These are phyloP conservation scores for Dipus sagitta DNA, from an alignment of 2,797 vertebrate species.

Conservation along the genomic window DNA sequence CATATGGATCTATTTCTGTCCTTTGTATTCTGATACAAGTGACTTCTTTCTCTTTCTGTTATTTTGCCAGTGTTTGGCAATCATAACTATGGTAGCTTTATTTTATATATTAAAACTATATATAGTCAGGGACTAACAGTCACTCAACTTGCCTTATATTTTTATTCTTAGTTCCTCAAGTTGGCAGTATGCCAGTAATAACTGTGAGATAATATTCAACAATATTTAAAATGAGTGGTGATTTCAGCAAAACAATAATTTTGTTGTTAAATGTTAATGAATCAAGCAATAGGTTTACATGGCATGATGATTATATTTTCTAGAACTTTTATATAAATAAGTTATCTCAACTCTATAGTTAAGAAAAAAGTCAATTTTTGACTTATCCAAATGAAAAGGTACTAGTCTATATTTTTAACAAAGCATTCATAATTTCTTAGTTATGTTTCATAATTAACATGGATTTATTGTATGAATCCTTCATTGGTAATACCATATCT, in stretches of 20 bases:
- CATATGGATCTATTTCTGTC: not conserved
- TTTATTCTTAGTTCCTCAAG: constrained; percentile 6
- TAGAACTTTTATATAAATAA: not conserved
- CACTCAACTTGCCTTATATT: not conserved
- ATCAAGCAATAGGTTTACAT: not conserved
- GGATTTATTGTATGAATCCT: not conserved
- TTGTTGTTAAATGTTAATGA: constrained; percentile 29
- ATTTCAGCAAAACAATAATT: constrained; percentile 23
- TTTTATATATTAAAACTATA: not conserved
- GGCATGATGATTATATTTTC: not conserved
- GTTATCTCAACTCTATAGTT: not conserved
- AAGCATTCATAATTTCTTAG: no score
- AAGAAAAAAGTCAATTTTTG: constrained; percentile 3
- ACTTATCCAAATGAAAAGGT: not conserved
- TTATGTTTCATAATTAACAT: not conserved
- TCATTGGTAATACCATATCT: not conserved
- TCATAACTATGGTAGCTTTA: not conserved
- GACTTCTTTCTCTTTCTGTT: not conserved
- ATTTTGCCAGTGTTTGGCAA: not conserved
- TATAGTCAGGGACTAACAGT: not conserved
- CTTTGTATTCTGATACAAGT: not conserved
- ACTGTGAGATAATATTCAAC: not conserved
- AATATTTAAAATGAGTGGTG: not conserved
- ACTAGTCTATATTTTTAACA: not conserved
- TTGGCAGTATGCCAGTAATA: not conserved